phyloP scores from a whole-genome alignment of 2,797 vertebrate species.

The Pelobates cultripes region DNA sequence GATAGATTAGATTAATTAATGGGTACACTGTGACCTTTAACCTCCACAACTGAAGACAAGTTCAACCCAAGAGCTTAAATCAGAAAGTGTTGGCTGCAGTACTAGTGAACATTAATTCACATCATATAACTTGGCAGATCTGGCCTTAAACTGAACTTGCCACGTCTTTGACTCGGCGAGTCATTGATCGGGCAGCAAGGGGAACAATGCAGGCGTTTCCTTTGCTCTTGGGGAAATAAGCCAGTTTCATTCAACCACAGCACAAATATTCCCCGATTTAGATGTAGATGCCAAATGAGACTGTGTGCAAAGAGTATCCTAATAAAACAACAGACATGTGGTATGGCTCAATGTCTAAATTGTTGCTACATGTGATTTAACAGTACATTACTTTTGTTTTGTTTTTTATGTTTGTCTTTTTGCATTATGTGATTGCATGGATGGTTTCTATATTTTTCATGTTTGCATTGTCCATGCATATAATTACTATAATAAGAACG shows the following conservation, averaged over 20 bases:
- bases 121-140: constrained; percentile 77
- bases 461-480: neutral
- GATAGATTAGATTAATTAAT: constrained; percentile 78
- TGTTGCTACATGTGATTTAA: too few species aligned
- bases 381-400: neutral
- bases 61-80: constrained; percentile 77
- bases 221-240: constrained; percentile 46
- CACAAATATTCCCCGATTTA: constrained; percentile 25
- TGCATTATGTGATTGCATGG: too few species aligned
- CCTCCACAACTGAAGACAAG: constrained; percentile 72
- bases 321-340: constrained; percentile 3
- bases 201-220: constrained; percentile 54
- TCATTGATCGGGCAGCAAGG: constrained; percentile 60
- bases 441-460: too few species aligned
- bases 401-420: neutral
- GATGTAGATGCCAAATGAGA: constrained; percentile 10
- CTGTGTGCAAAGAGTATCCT: constrained; percentile 3
- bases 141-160: constrained; percentile 79
- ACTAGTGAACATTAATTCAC: constrained; percentile 74
- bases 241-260: constrained; percentile 19
- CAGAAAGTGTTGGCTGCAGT: constrained; percentile 71
- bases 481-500: neutral
- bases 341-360: neutral
- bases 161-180: constrained; percentile 65
- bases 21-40: constrained; percentile 72